Conservation (phyloP, 2,797 vertebrate species). For the Natrix natrix region DNA sequence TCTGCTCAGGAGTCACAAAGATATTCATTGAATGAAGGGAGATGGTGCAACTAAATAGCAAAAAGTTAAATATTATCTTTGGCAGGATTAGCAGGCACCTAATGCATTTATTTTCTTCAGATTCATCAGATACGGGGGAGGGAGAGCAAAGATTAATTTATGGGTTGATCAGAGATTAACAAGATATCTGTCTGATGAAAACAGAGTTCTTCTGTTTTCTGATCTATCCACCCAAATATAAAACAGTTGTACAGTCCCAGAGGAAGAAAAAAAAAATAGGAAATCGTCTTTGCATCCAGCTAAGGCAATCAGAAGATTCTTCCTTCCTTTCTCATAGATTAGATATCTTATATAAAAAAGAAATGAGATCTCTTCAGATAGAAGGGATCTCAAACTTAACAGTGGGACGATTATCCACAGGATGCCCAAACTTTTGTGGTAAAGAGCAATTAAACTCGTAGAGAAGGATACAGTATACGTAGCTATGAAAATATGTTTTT, state of each 20-base stretch:
- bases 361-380: not conserved
- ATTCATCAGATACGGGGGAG: accelerated
- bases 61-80: not conserved
- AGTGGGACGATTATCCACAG: not conserved
- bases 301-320: not conserved
- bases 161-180: constrained; percentile 32
- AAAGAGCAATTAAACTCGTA: not conserved
- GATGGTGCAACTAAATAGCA: not conserved
- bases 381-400: not conserved
- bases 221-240: constrained; percentile 13
- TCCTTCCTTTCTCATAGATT: not conserved
- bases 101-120: not conserved
- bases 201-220: constrained; percentile 49
- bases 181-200: constrained; percentile 50
- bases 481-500: not conserved
- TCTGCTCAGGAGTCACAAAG: accelerated
- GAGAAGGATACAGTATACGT: not conserved
- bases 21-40: not conserved
- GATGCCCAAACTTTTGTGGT: not conserved
- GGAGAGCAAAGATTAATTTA: accelerated
- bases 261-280: constrained; percentile 13
- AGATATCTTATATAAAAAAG: not conserved
- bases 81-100: not conserved
- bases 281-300: constrained; percentile 48
- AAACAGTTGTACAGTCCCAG: constrained; percentile 51